Evolutionary conservation across 1,140 invertebrate genomes (phyloP), one percentile per base, ranked within the genome.

Genomic region (Drosophila sucinea): DNA sequence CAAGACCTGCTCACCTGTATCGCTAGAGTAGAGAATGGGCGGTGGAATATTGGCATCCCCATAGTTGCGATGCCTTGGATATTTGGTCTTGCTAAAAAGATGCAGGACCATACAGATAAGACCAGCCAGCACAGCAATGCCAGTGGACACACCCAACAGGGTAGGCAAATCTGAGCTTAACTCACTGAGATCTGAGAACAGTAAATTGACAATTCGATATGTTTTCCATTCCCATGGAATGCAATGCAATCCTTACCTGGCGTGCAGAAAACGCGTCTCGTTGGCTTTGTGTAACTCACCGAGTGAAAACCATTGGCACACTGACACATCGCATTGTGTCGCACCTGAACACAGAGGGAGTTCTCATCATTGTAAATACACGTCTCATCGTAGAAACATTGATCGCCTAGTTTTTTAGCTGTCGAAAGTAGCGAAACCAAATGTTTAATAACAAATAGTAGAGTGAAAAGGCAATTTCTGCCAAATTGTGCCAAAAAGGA

Each of bases 21-120:
- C 96, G 91, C 95, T 96, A 40, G 96, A 96, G 93, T 96, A 97
- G 47, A 97, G 93, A 90, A 96, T 96, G 17, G 96, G 95, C 66
- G 96, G 96, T 51, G 96, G 94, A 77, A 97, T 94, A 78, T 96
- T 95, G 33, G 96, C 96, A 92, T 97, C 96, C 44, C 95, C 96
- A 79, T 96, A 96, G 87, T 96, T 95, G 63, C 96, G 93, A 60
- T 96, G 95, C 76, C 95, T 94, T 67, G 94, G 93, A 90, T 95
- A 95, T 85, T 96, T 93, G 30, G 94, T 94, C 70, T 94, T 94
- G 74, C 94, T 94, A 92, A 97, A 97, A 67, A 97, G 93, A 91
- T 96, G 96, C 77, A 97, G 92, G 66, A 97, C 96, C 93, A 97
- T 96, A 93, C 96, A 97, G 77, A 97, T 96, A 74, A 97, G 93